Percentiles rank a stretch among this genome's conserved stretches.
Evolutionary conservation across 2,113 vertebrate genomes (phyloP).

Genomic region (Gracilinanus agilis): DNA sequence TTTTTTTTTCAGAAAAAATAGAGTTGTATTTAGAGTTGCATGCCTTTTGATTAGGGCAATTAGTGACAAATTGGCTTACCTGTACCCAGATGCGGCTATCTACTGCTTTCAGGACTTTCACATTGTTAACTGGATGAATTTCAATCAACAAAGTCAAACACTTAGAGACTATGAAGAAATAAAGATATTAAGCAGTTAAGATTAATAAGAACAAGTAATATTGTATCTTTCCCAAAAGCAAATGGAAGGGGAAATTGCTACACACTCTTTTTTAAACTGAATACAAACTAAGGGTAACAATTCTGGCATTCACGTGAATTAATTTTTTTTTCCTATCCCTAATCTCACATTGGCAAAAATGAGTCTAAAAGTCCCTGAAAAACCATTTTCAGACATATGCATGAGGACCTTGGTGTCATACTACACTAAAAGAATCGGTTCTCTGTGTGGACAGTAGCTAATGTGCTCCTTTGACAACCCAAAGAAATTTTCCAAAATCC

Average conservation of each 20-base stretch:
- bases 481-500: background rate
- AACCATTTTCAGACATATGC: background rate
- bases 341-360: background rate
- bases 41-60: background rate
- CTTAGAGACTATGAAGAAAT: conserved; percentile 88
- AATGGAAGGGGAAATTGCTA: background rate
- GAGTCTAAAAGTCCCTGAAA: background rate
- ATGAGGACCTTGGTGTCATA: background rate
- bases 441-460: background rate
- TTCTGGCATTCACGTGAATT: background rate
- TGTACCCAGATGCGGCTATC: conserved; percentile 95
- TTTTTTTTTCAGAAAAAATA: background rate
- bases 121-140: conserved; percentile 94
- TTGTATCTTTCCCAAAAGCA: background rate
- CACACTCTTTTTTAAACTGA: background rate
- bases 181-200: conserved; percentile 1
- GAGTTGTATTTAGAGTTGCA: background rate
- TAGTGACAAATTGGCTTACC: conserved; percentile 80
- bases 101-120: conserved; percentile 96
- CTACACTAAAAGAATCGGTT: background rate
- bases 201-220: background rate
- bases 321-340: background rate
- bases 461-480: background rate
- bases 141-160: conserved; percentile 95
- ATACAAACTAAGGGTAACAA: background rate